phyloP scores from a whole-genome alignment of 2,888 invertebrate genomes.

The Epinotia nisella region DNA sequence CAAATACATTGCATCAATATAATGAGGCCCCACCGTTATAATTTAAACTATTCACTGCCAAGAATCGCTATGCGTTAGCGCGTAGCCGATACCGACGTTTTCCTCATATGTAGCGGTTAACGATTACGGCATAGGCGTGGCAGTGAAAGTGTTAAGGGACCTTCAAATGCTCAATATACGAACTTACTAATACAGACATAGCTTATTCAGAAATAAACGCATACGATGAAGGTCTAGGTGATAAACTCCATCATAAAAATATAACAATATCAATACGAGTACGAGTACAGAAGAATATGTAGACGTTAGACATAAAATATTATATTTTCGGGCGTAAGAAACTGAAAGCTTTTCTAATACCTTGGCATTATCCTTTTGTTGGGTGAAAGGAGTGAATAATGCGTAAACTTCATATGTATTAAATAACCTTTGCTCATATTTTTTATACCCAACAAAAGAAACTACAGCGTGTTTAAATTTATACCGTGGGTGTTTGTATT shows the following conservation, averaged over 20 bases:
- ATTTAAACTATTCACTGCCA: too few species aligned
- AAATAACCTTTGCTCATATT: background rate
- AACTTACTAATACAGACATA: slow-evolving; percentile 2
- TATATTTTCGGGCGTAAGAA: slow-evolving; percentile 17
- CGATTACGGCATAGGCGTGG: too few species aligned
- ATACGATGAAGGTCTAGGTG: background rate
- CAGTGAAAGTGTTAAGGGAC: too few species aligned
- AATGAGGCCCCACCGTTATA: too few species aligned
- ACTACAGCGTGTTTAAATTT: too few species aligned
- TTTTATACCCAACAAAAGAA: slow-evolving; percentile 1
- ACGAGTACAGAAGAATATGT: background rate
- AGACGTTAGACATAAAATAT: slow-evolving; percentile 8
- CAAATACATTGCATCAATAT: too few species aligned
- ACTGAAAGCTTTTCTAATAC: slow-evolving; percentile 27
- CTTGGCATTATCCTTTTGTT: slow-evolving; percentile 29
- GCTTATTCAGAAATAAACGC: background rate
- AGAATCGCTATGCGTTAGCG: too few species aligned
- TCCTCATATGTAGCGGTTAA: too few species aligned
- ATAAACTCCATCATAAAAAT: background rate
- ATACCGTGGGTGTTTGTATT: background rate
- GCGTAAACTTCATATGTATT: slow-evolving; percentile 1
- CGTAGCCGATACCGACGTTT: too few species aligned
- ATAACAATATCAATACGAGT: slow-evolving; percentile 1
- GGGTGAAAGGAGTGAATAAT: slow-evolving; percentile 11
- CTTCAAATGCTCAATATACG: background rate